Conservation (phyloP, 2,113 vertebrate species). For the Bubalus kerabau region DNA sequence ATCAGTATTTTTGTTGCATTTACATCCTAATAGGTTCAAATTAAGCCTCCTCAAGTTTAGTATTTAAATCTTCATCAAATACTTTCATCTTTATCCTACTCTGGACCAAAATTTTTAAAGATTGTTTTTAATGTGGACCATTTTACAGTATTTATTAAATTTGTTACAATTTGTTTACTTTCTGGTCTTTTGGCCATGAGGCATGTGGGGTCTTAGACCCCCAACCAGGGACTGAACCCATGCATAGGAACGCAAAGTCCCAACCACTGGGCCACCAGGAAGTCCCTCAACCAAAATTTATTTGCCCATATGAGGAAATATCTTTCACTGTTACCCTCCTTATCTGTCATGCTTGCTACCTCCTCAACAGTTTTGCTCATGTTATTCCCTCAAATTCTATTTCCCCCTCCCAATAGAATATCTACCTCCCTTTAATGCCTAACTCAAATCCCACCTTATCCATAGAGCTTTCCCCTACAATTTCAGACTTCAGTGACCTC, state of each 20-base stretch:
- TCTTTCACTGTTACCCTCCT: neutral
- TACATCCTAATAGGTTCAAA: neutral
- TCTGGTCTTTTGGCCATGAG: neutral
- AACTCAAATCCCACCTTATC: neutral
- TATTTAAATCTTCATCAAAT: neutral
- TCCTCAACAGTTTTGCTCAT: neutral
- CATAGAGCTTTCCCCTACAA: neutral
- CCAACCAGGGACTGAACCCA: neutral
- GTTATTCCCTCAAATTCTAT: neutral
- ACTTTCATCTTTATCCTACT: neutral
- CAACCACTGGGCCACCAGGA: neutral
- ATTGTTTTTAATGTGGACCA: neutral
- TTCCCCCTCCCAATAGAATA: neutral
- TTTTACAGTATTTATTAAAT: neutral
- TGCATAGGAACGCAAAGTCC: neutral
- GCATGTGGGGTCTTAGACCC: neutral
- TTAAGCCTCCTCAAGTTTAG: neutral
- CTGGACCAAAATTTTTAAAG: neutral
- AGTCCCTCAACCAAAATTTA: neutral
- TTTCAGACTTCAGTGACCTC: neutral
- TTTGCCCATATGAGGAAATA: neutral
- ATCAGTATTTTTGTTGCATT: neutral
- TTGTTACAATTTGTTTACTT: neutral
- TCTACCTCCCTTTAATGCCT: neutral
- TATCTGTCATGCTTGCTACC: neutral